Evolutionary conservation across 2,113 vertebrate species (phyloP), one percentile per base, ranked within the genome.

Genomic region (Brachirus orientalis): DNA sequence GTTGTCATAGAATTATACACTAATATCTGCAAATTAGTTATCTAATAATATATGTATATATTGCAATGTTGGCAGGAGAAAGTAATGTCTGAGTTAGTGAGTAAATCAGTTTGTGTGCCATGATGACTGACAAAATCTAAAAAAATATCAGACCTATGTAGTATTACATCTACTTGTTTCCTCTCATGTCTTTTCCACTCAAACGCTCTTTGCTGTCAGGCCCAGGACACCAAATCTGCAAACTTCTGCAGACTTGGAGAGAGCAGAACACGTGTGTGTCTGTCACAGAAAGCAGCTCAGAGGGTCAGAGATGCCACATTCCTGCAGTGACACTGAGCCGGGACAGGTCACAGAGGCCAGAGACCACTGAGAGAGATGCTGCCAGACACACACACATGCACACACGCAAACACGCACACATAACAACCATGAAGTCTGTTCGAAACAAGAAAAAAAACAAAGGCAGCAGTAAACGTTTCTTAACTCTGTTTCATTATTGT

Each of bases 271-370:
- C 22, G 7, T 67, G 41, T 51, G 20, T 16, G 12, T 59, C 40
- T 46, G 70, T 61, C 53, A 36, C 51, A 45, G 64, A 38, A 47
- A 66, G 59, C 47, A 0, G 54, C 58, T 79, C 44, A 61, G 63
- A 61, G 64, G 73, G 79, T 82, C 79, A 82, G 44, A 69, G 48
- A 76, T 69, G 57, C 16, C 60, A 65, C 76, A 91, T 88, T 89
- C 82, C 65, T 74, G 66, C 57, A 36, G 70, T 75, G 75, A 83
- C 73, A 69, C 59, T 52, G n/a, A 63, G 72, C 62, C 74, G 43
- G 41, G 16, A 65, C 2, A 37, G 85, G 77, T 80, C 83, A 72
- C 38, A 72, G n/a, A 58, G 79, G 48, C 56, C 55, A 63, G 9
- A 57, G 72, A 55, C 48, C 74, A 46, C 43, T 64, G 59, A 74